Evolutionary conservation across 1,140 invertebrate genomes (phyloP).

Genomic region (Leptinotarsa undecemlineata): DNA sequence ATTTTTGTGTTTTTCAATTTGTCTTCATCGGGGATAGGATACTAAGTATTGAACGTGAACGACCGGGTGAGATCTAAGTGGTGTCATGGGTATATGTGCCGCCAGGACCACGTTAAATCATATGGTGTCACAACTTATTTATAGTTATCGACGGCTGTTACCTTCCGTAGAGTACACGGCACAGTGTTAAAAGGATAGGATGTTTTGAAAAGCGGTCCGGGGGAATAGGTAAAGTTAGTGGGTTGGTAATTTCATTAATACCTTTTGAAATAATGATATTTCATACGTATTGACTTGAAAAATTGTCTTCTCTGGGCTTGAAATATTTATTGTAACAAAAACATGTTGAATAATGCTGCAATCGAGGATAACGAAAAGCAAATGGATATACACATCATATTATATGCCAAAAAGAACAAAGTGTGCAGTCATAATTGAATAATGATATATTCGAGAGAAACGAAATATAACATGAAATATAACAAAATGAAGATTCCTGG

Average conservation of each 20-base stretch:
- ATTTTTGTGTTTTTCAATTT: too few species aligned
- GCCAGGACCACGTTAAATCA: neutral
- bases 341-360: neutral
- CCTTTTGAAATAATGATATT: neutral
- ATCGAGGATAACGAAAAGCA: neutral
- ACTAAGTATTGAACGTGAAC: neutral
- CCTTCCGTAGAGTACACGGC: too few species aligned
- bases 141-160: neutral
- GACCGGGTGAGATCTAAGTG: constrained; percentile 11
- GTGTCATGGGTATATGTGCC: constrained; percentile 11
- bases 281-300: neutral
- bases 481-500: neutral
- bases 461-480: neutral
- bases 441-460: too few species aligned
- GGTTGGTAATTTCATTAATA: neutral
- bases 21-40: too few species aligned
- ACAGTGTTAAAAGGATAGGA: neutral
- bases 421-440: too few species aligned
- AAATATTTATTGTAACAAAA: neutral
- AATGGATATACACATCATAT: neutral
- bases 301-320: neutral
- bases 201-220: neutral
- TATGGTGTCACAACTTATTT: constrained; percentile 2
- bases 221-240: neutral
- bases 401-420: too few species aligned